These are phyloP conservation scores for Taeniopygia guttata DNA, from an alignment of 2,797 vertebrate species.

Conservation along the genomic window DNA sequence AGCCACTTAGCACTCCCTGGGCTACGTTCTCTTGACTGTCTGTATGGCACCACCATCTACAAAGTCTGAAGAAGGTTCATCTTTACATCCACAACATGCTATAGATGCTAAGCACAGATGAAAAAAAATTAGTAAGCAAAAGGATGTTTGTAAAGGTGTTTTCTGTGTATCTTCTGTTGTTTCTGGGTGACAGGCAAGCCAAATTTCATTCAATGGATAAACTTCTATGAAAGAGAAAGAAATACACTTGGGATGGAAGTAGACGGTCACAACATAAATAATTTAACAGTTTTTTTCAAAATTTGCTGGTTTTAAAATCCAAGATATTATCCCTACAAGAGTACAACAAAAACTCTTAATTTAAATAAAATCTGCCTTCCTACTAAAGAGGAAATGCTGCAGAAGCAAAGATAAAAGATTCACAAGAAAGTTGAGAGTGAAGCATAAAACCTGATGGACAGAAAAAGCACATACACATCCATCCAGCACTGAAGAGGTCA, in stretches of 20 bases:
- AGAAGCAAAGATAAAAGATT: conserved; percentile 27
- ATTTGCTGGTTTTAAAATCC: not conserved
- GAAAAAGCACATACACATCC: not conserved
- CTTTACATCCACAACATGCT: not conserved
- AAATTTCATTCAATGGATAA: not conserved
- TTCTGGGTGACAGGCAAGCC: not conserved
- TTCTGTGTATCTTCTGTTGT: not conserved
- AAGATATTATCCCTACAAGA: not conserved
- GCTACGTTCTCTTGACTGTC: not conserved
- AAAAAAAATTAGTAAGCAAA: not conserved
- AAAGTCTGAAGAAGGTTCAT: not conserved
- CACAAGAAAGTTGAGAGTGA: not conserved
- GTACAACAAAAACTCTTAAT: not conserved
- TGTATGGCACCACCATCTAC: not conserved
- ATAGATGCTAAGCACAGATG: not conserved
- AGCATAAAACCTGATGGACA: conserved; percentile 24
- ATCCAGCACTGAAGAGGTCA: conserved; percentile 50
- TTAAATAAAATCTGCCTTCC: conserved; percentile 7
- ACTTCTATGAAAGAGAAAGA: not conserved
- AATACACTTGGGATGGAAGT: not conserved
- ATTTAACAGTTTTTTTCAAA: not conserved
- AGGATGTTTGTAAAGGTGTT: not conserved
- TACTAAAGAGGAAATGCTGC: not conserved
- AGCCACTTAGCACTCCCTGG: not conserved
- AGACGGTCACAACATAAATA: not conserved